Evolutionary conservation across 2,888 invertebrate species (phyloP), one percentile per base, ranked within the genome.

Genomic region (Cistogaster globosa): DNA sequence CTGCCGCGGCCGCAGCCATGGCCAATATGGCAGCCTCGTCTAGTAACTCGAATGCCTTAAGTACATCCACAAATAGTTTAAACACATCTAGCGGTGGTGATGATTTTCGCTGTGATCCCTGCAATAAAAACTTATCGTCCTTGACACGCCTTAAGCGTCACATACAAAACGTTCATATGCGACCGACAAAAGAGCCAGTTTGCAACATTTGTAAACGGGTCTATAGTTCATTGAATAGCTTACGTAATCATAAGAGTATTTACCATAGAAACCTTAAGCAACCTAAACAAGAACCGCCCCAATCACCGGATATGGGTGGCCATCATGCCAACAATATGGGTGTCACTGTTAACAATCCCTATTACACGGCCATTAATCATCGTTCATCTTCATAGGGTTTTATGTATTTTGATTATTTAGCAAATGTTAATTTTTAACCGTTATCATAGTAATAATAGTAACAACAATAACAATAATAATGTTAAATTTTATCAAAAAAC

Each of bases 191-290:
- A 94, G 97, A 97, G 94, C 97, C 97, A 89, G 96, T 97, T 92
- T 97, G 97, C 95, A 97, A 96, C 94, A 97, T 97, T 93, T 97
- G 97, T 94, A 97, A 97, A 93, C 96, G 97, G 92, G 97, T 97
- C 90, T 97, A 97, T 94, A 97, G 97, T 94, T 97, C 97, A 92
- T 94, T 97, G 91, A 97, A 97, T 94, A 97, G 97, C 93, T 95
- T 97, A 91, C 95, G 97, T 93, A 97, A 97, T 94, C 97, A 97
- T 95, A 97, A 97, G 95, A 97, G 97, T 93, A 97, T 97, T 94
- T 97, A 97, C 94, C 97, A 97, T 94, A 95, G 97, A 94, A 95
- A 94, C 92, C 94, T 94, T 88, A 96, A 96, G 94, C 96, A 96
- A 93, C 95, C 95, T 69, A 93, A 93, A 86, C 93, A 92, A 87